Evolutionary conservation across 2,113 vertebrate genomes (phyloP).

Genomic region (Leucoraja erinaceus): DNA sequence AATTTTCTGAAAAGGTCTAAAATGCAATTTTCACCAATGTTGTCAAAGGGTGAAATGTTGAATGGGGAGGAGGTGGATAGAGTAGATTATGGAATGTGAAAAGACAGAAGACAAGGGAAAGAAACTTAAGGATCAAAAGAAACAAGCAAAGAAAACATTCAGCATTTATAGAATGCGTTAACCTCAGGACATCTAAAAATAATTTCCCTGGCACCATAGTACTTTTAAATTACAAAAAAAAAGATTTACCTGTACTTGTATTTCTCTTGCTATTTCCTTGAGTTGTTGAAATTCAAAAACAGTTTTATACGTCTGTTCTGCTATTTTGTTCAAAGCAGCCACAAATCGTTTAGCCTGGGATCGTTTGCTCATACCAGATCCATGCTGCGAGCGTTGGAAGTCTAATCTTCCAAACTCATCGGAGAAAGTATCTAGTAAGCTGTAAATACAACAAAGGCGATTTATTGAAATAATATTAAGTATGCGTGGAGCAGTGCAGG

Average conservation of each 20-base stretch:
- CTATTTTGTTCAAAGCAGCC: constrained; percentile 70
- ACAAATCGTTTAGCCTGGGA: constrained; percentile 78
- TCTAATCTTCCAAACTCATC: constrained; percentile 90
- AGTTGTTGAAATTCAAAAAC: constrained; percentile 81
- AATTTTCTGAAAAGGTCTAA: not conserved
- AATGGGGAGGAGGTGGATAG: not conserved
- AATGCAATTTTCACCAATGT: not conserved
- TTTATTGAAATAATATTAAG: no score
- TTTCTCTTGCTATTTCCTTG: constrained; percentile 65
- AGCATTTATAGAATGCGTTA: not conserved
- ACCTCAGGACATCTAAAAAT: not conserved
- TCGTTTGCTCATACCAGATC: constrained; percentile 92
- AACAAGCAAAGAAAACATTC: not conserved
- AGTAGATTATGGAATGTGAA: no score
- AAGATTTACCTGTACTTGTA: constrained; percentile 70
- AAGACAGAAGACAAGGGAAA: not conserved
- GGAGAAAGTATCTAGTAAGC: constrained; percentile 85
- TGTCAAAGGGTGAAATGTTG: not conserved
- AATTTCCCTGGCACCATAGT: not conserved
- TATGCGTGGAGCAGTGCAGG: no score
- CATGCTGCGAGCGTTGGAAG: constrained; percentile 90
- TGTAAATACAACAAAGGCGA: constrained; percentile 45
- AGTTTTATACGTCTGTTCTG: constrained; percentile 77
- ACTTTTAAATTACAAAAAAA: not conserved
- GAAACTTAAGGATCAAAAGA: not conserved